These are phyloP conservation scores for Epistrophella euchroma DNA, from an alignment of 2,888 invertebrate species.

Conservation along the genomic window DNA sequence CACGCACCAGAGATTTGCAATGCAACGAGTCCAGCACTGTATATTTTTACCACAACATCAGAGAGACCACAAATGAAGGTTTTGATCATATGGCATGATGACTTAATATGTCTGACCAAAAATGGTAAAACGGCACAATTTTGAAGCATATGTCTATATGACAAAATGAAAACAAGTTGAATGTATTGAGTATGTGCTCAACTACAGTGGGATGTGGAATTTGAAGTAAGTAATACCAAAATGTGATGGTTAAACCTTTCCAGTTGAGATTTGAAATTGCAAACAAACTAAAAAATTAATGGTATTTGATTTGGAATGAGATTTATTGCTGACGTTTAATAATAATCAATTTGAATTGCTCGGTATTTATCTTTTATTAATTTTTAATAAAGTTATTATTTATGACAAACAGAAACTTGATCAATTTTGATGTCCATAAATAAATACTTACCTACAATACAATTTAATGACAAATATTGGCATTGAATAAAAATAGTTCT, in stretches of 20 bases:
- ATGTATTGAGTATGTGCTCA: not conserved
- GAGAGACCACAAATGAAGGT: slow-evolving; percentile 69
- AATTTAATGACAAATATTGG: slow-evolving; percentile 28
- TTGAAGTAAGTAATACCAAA: slow-evolving; percentile 50
- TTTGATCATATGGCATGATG: slow-evolving; percentile 75
- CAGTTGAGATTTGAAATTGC: slow-evolving; percentile 15
- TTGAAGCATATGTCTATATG: slow-evolving; percentile 39
- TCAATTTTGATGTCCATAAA: slow-evolving; percentile 47
- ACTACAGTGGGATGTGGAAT: slow-evolving; percentile 43
- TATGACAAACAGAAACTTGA: slow-evolving; percentile 49
- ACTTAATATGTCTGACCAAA: slow-evolving; percentile 76
- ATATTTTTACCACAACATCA: slow-evolving; percentile 6
- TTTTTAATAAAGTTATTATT: slow-evolving; percentile 61
- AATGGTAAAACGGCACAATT: slow-evolving; percentile 75
- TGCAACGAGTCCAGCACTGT: not conserved
- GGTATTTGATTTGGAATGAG: slow-evolving; percentile 44
- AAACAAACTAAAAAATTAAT: slow-evolving; percentile 11
- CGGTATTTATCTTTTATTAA: slow-evolving; percentile 58
- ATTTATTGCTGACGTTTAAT: slow-evolving; percentile 53
- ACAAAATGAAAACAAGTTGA: slow-evolving; percentile 6
- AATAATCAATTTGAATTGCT: slow-evolving; percentile 57
- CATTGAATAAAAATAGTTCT: slow-evolving; percentile 26
- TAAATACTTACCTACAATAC: slow-evolving; percentile 3
- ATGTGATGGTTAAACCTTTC: slow-evolving; percentile 39
- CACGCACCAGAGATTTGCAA: not conserved